Evolutionary conservation across 2,797 vertebrate species (phyloP).

Genomic region (Halcyon badia): DNA sequence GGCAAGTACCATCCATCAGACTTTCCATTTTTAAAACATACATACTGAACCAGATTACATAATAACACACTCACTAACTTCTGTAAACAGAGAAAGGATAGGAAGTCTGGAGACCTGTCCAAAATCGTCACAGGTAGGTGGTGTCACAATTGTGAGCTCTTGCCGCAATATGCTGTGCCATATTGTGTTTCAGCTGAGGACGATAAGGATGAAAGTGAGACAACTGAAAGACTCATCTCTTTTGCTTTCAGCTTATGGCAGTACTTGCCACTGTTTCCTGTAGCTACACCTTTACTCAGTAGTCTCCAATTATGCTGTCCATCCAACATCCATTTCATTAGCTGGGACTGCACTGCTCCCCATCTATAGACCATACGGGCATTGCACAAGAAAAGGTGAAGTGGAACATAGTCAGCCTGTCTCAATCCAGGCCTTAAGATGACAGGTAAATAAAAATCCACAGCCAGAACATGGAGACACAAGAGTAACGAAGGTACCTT

Average conservation of each 20-base stretch:
- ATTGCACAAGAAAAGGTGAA: background rate
- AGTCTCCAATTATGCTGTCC: background rate
- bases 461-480: background rate
- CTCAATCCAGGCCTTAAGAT: background rate
- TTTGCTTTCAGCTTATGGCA: background rate
- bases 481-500: background rate
- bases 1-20: background rate
- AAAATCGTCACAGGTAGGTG: background rate
- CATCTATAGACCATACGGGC: too few species aligned
- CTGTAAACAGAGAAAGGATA: background rate
- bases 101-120: background rate
- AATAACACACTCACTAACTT: background rate
- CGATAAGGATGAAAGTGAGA: background rate
- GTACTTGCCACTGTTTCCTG: background rate
- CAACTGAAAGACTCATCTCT: background rate
- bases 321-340: background rate
- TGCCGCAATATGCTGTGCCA: background rate
- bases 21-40: background rate
- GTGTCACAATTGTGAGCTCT: background rate
- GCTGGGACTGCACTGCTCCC: background rate
- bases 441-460: background rate
- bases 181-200: background rate
- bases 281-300: background rate
- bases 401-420: background rate
- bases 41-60: background rate